A percentile compares a stretch with the other conserved stretches of the same genome.
Conservation (phyloP, 2,113 vertebrate genomes). For the Chrysochloris asiatica region DNA sequence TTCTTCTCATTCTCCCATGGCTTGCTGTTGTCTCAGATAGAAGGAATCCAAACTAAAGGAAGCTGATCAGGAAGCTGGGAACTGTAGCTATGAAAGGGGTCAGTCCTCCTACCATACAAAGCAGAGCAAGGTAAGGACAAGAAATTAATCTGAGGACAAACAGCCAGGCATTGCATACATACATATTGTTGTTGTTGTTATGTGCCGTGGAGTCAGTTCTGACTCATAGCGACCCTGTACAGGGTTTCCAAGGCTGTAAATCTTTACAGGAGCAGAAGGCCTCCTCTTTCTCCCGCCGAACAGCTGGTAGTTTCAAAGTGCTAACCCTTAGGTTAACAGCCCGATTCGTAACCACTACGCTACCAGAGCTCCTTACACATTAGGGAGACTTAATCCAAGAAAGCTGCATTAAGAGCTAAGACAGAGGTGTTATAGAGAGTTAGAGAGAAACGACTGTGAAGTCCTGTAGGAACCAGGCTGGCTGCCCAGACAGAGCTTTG, state of each 20-base stretch:
- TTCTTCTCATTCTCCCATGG: not conserved
- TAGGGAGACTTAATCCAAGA: not conserved
- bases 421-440: not conserved
- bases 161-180: not conserved
- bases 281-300: too few species aligned
- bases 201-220: too few species aligned
- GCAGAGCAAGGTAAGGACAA: not conserved
- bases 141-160: accelerated
- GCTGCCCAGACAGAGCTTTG: not conserved
- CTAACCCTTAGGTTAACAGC: too few species aligned
- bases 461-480: not conserved
- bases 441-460: not conserved
- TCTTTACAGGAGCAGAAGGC: too few species aligned
- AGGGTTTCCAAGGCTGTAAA: too few species aligned
- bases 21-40: not conserved
- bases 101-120: not conserved
- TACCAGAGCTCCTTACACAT: too few species aligned
- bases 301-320: too few species aligned
- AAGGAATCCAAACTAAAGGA: not conserved
- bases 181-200: too few species aligned
- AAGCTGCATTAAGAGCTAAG: not conserved
- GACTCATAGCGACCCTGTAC: too few species aligned
- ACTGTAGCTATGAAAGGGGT: not conserved
- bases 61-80: not conserved
- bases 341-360: too few species aligned